These are phyloP conservation scores for Turdus rufiventris DNA, from an alignment of 2,113 vertebrate species.

Conservation along the genomic window DNA sequence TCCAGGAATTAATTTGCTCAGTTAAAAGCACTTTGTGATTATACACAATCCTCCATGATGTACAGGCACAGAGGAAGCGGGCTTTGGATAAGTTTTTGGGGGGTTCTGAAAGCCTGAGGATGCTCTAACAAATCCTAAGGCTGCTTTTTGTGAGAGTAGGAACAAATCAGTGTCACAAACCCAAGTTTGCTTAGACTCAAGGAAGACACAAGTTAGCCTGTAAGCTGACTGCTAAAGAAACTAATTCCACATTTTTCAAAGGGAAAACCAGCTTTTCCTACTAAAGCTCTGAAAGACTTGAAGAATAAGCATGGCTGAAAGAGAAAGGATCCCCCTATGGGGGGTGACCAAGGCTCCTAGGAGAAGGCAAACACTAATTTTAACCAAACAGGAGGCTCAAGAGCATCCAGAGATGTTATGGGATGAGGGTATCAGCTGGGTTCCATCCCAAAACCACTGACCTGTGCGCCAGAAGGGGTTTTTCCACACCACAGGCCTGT, in stretches of 20 bases:
- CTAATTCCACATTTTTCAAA: not conserved
- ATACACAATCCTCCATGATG: not conserved
- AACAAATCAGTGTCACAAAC: not conserved
- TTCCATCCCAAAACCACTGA: not conserved
- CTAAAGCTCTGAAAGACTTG: not conserved
- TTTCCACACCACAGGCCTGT: not conserved
- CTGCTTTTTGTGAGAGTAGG: not conserved
- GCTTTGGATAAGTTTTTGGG: accelerated
- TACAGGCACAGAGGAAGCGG: not conserved
- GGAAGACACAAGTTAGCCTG: not conserved
- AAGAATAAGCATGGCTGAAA: not conserved
- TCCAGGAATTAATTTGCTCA: not conserved
- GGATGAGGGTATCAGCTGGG: accelerated
- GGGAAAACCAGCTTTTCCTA: not conserved
- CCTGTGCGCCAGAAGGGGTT: accelerated
- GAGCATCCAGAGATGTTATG: accelerated
- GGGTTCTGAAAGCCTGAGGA: not conserved
- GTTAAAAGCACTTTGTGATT: not conserved
- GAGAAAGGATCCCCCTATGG: not conserved
- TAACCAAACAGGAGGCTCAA: not conserved
- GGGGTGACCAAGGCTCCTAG: not conserved
- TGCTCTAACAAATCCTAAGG: not conserved
- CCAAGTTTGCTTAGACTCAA: not conserved
- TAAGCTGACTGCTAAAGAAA: not conserved
- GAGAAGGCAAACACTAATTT: not conserved